Percentiles rank a stretch among this genome's conserved stretches.
phyloP scores from a whole-genome alignment of 2,113 vertebrate species.

The Sclerurus mexicanus region DNA sequence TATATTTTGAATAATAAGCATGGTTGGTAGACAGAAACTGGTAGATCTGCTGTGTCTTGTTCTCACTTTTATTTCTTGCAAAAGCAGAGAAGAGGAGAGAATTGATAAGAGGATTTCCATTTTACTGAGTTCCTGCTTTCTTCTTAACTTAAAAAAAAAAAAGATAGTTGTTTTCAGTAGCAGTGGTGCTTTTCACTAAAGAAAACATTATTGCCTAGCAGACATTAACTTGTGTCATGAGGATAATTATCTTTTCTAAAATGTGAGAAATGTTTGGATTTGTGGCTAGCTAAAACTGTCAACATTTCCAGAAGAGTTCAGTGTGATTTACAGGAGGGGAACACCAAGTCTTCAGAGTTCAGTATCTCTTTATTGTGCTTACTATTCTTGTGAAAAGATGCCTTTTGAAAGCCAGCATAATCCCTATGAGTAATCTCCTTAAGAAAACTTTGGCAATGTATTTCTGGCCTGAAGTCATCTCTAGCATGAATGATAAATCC shows the following conservation, averaged over 20 bases:
- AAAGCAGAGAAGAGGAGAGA: not conserved
- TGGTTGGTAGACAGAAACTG: not conserved
- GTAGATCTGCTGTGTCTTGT: not conserved
- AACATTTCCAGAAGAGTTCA: not conserved
- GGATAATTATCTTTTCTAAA: not conserved
- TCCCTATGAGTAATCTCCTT: not conserved
- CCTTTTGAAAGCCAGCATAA: conserved; percentile 27
- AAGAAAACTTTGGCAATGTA: conserved; percentile 4
- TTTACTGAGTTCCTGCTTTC: not conserved
- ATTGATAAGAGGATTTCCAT: not conserved
- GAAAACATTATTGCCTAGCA: not conserved
- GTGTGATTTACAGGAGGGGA: not conserved
- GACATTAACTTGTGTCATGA: not conserved
- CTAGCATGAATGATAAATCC: conserved; percentile 18
- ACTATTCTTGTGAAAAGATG: not conserved
- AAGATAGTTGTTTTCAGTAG: not conserved
- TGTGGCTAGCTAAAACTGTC: not conserved
- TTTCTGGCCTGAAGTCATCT: conserved; percentile 42
- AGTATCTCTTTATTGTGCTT: not conserved
- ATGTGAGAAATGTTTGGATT: not conserved
- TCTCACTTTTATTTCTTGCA: not conserved
- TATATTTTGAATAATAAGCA: not conserved
- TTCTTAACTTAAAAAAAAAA: not conserved
- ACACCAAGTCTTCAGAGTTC: not conserved
- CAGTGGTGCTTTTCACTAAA: not conserved